Conservation (phyloP, 2,113 vertebrate species). For the Atrichornis clamosus region DNA sequence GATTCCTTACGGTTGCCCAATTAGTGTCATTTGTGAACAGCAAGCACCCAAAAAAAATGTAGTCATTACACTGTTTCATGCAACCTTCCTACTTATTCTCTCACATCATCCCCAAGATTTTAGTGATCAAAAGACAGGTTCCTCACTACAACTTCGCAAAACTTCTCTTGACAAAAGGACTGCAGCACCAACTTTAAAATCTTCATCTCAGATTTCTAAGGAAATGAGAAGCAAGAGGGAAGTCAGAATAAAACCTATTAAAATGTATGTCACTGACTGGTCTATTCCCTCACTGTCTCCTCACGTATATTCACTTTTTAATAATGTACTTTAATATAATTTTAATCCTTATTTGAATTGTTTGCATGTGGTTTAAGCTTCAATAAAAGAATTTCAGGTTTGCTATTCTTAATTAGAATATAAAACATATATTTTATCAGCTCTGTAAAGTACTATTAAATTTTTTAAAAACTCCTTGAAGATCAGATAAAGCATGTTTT, state of each 20-base stretch:
- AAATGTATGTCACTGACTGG: not conserved
- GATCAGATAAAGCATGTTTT: conserved; percentile 52
- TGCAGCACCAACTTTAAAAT: not conserved
- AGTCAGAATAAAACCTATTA: not conserved
- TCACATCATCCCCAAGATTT: not conserved
- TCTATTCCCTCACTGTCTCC: not conserved
- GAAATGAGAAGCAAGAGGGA: not conserved
- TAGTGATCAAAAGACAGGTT: conserved; percentile 12
- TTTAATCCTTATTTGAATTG: conserved; percentile 13
- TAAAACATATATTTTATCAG: conserved; percentile 19
- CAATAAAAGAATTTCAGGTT: not conserved
- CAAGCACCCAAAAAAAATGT: not conserved
- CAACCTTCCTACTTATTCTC: not conserved
- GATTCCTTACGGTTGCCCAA: not conserved
- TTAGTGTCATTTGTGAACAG: not conserved
- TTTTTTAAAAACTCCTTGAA: conserved; percentile 38
- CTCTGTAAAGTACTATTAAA: not conserved
- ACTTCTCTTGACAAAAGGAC: conserved; percentile 6
- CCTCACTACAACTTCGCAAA: not conserved
- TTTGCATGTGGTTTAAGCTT: not conserved
- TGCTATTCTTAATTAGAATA: conserved; percentile 30
- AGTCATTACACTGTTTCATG: not conserved
- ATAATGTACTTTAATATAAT: not conserved
- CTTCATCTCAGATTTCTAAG: not conserved
- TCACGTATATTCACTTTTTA: not conserved